Base-by-base conservation (phyloP, 2,113 vertebrate species). In the Nothocercus nigrocapillus region DNA sequence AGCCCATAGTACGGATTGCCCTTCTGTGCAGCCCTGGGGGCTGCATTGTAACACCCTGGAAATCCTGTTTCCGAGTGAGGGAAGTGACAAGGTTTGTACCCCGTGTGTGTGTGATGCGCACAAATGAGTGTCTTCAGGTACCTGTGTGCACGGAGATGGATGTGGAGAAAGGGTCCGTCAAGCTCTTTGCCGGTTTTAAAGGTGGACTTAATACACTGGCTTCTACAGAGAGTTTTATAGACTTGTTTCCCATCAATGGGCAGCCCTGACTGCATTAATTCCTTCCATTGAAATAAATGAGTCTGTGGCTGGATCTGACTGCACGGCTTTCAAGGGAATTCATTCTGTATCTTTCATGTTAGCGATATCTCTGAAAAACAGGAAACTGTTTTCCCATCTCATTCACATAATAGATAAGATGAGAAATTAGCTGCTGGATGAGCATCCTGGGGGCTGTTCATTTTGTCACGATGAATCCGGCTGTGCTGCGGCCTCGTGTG, bases 361-460 rank as follows among this genome's bases (percentile, higher is more conserved):
- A 95, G 95, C 47, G 96, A 54, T 97, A 97, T 97, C 97, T 96
- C 91, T 87, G 97, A 96, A 97, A 97, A 98, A 97, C 97, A 97
- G 97, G 96, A 97, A 98, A 97, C 95, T 95, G 88, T 95, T 98
- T 98, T 94, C 94, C 95, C 96, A 95, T 98, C 97, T 97, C 97
- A 97, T 98, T 97, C 97, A 96, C 96, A 92, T 97, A 97, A 96
- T 91, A 97, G 97, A 97, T 98, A 98, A 98, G 97, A 98, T 97
- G 95, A 97, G 97, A 97, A 98, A 98, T 98, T 98, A 98, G 96
- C 94, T 95, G 94, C 88, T 94, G 96, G 96, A 97, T 96, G 96
- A 97, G 95, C 95, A 96, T 97, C 97, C 96, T 63, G 54, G 95
- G 96, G 97, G 96, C 97, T 98, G 97, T 98, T 97, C 90, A 76